Evolutionary conservation across 1,140 invertebrate species (phyloP).

Genomic region (Aphelinus atriplicis): DNA sequence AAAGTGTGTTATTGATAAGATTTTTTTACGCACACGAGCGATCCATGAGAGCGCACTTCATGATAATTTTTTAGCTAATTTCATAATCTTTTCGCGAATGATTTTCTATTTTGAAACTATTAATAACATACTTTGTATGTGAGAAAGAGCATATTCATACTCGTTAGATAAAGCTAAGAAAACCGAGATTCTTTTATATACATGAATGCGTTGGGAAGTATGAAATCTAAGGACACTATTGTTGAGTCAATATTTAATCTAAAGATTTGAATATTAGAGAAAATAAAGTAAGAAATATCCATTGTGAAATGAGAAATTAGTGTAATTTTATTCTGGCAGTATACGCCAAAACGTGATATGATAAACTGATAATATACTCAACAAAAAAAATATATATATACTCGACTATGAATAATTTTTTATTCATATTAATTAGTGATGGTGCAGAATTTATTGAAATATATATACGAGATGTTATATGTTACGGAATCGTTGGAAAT

Average conservation of each 20-base stretch:
- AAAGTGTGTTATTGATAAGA: no score
- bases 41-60: no score
- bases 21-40: no score
- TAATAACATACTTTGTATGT: conserved; percentile 3
- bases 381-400: conserved; percentile 3
- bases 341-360: conserved; percentile 21
- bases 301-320: conserved; percentile 7
- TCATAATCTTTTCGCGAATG: background rate
- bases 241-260: conserved; percentile 3
- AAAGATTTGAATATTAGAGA: conserved; percentile 7
- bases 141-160: conserved; percentile 15
- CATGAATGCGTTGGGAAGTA: conserved; percentile 10
- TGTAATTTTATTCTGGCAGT: conserved; percentile 6
- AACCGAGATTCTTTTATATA: background rate
- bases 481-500: background rate
- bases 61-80: background rate
- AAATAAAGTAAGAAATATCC: background rate
- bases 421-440: conserved; percentile 7
- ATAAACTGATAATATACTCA: conserved; percentile 35
- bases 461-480: background rate
- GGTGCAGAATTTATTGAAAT: conserved; percentile 9
- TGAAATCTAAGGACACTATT: background rate
- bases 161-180: background rate
- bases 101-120: background rate
- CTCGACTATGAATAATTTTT: conserved; percentile 4